A percentile compares a stretch with the other conserved stretches of the same genome.
phyloP scores from a whole-genome alignment of 37 sponge, comb jelly and placozoan species.

The Tethya wilhelma region DNA sequence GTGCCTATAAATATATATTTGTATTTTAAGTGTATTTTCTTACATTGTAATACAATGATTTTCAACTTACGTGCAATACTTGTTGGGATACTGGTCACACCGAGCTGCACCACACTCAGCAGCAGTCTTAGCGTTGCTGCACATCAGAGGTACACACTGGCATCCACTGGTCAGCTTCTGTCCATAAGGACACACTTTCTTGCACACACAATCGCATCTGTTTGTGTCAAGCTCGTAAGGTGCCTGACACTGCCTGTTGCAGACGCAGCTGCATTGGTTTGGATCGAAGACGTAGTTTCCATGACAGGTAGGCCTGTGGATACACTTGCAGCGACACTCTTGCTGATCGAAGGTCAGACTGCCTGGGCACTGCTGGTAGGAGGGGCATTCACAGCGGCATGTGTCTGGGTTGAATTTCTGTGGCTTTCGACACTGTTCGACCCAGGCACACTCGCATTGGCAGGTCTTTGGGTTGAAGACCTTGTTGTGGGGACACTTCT shows the following conservation, averaged over 20 bases:
- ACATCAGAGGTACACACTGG: slow-evolving; percentile 39
- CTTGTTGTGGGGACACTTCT: background rate
- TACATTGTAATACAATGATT: background rate
- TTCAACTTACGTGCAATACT: slow-evolving; percentile 12
- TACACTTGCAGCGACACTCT: background rate
- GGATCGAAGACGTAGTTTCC: slow-evolving; percentile 7
- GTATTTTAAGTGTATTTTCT: background rate
- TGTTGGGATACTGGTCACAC: slow-evolving; percentile 51
- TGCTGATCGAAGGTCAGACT: background rate
- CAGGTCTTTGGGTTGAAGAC: slow-evolving; percentile 6
- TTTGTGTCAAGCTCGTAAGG: slow-evolving; percentile 33
- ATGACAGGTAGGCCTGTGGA: background rate
- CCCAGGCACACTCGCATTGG: slow-evolving; percentile 6
- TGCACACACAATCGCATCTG: slow-evolving; percentile 59
- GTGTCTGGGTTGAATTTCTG: slow-evolving; percentile 17
- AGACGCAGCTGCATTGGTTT: slow-evolving; percentile 25
- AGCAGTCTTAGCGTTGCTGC: slow-evolving; percentile 29
- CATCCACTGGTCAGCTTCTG: slow-evolving; percentile 32
- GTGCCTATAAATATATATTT: background rate
- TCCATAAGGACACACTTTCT: slow-evolving; percentile 22
- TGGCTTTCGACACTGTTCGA: background rate
- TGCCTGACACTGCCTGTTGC: slow-evolving; percentile 6
- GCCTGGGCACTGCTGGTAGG: background rate
- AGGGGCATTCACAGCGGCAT: slow-evolving; percentile 41
- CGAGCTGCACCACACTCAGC: slow-evolving; percentile 32